These are phyloP conservation scores for Bergia puertoricense DNA, from an alignment of 92 coral and sea anemone genomes.

Conservation along the genomic window DNA sequence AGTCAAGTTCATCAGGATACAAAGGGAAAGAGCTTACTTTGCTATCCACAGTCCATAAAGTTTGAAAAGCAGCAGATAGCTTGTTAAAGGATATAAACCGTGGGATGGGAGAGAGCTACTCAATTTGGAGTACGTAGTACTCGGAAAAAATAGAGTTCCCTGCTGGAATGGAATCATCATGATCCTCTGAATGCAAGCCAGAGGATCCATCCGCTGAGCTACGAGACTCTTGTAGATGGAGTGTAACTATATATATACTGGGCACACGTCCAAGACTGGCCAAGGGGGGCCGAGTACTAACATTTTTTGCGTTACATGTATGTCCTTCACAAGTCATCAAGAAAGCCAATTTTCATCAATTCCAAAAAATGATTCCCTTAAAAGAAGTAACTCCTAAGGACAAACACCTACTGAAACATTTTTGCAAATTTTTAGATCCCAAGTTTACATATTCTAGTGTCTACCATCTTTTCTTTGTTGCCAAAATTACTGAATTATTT, in stretches of 20 bases:
- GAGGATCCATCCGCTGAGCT: not conserved
- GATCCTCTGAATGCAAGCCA: not conserved
- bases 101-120: not conserved
- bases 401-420: no score
- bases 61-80: not conserved
- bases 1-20: not conserved
- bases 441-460: no score
- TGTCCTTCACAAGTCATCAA: no score
- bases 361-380: no score
- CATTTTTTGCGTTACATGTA: no score
- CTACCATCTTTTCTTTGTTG: no score
- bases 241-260: not conserved
- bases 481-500: no score
- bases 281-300: no score
- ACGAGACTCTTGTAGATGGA: not conserved
- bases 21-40: not conserved
- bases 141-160: not conserved
- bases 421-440: no score
- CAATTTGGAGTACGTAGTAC: not conserved
- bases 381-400: no score
- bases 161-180: not conserved
- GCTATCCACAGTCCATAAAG: constrained; percentile 1
- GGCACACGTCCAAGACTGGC: no score
- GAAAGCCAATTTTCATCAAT: no score
- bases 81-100: not conserved